Base-by-base conservation (phyloP, 2,888 invertebrate genomes). In the Polyploca ridens region DNA sequence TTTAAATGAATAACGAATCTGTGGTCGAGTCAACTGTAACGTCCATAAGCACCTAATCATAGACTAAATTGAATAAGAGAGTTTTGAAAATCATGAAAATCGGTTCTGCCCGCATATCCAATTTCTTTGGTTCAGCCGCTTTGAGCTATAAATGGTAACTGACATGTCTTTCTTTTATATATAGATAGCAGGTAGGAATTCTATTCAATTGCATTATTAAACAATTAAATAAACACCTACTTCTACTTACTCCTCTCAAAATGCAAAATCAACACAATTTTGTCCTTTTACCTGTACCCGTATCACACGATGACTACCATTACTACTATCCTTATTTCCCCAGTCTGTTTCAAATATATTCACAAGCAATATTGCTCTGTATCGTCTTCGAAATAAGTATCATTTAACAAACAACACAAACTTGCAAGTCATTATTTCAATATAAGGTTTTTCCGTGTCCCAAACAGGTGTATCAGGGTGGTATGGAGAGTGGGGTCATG, bases 371-470 rank as follows among this genome's bases (percentile, higher is more conserved):
- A 27, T 61, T 61, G 11, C 41, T 1, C 41, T 11, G 19, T 61
- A 61, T 44, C 27, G 27, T 7, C 41, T n/a, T 27, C 11, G 19
- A 3, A 5, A 27, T 61, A 61, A 61, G 61, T 11, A 41, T 27
- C 61, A 44, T 54, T 54, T 54, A 27, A 14, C 44, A 61, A 35
- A 61, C 27, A n/a, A 10, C n/a, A 54, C 54, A 19, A 41, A 41
- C 41, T 41, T 41, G 61, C 61, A 61, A 61, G 61, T 61, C 41
- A 61, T 61, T 44, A 60, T 19, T 61, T 61, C 41, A 27, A 16
- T 61, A 41, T 61, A 41, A 61, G 61, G 44, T 38, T 41, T 61
- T 61, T 16, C 61, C 38, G 38, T 59, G n/a, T 61, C 41, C 61
- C 19, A 14, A 61, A 61, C 61, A 61, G 61, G 61, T 61, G 61